These are phyloP conservation scores for Amblyornis subalaris DNA, from an alignment of 2,113 vertebrate genomes.

Conservation along the genomic window DNA sequence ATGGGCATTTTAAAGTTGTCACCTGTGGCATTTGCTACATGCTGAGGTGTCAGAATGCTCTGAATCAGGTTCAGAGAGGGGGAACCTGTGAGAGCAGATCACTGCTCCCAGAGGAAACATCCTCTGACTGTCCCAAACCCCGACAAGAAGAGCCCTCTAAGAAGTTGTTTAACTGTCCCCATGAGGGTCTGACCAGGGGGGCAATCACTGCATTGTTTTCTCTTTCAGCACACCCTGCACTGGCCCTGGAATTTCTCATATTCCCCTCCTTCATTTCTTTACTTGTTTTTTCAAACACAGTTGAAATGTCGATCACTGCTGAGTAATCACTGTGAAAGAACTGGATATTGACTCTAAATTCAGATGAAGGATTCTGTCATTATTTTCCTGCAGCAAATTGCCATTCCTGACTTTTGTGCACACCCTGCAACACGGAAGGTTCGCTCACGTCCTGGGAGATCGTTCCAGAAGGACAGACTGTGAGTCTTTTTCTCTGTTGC, in stretches of 20 bases:
- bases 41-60: background rate
- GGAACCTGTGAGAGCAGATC: background rate
- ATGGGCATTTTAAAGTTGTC: background rate
- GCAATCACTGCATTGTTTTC: background rate
- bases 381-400: rapidly evolving
- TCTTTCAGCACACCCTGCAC: background rate
- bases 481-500: background rate
- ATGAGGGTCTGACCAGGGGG: background rate
- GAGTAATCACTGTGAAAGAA: background rate
- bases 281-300: background rate
- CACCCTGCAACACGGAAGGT: background rate
- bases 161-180: background rate
- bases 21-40: background rate
- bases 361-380: background rate
- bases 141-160: background rate
- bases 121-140: background rate
- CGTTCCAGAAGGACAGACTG: background rate
- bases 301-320: background rate
- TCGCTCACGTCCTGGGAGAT: background rate
- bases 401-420: background rate
- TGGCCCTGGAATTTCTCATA: background rate
- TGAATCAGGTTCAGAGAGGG: rapidly evolving
- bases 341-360: background rate
- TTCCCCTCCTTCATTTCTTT: background rate
- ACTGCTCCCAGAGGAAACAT: background rate